Conservation (phyloP, 2,113 vertebrate species). For the Heterotilapia buettikoferi region DNA sequence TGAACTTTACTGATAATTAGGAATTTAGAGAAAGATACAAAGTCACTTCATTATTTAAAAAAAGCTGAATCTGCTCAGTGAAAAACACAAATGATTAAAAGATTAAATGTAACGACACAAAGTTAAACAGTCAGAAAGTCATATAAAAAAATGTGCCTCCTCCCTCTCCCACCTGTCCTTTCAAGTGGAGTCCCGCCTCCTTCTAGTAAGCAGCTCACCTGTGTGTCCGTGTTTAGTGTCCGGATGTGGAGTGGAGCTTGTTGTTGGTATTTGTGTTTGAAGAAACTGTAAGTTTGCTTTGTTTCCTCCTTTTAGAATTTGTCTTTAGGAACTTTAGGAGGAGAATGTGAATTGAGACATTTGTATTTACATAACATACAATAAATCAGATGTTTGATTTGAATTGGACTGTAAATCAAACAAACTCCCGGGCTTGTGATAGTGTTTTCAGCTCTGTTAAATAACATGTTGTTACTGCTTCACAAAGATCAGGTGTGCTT, state of each 20-base stretch:
- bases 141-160: too few relatives aligned
- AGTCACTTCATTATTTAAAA: too few relatives aligned
- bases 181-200: background rate
- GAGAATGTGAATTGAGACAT: background rate
- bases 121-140: too few relatives aligned
- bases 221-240: background rate
- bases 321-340: background rate
- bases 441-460: background rate
- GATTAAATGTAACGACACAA: too few relatives aligned
- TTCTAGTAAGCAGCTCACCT: background rate
- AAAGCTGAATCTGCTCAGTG: too few relatives aligned
- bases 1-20: too few relatives aligned
- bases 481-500: background rate
- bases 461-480: background rate
- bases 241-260: background rate
- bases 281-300: background rate
- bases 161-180: too few relatives aligned
- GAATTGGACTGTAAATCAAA: background rate
- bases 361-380: background rate
- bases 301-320: background rate
- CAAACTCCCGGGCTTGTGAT: background rate
- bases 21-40: too few relatives aligned
- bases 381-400: background rate
- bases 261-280: background rate
- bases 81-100: too few relatives aligned